phyloP scores from a whole-genome alignment of 2,113 vertebrate species.

The Grammomys surdaster region DNA sequence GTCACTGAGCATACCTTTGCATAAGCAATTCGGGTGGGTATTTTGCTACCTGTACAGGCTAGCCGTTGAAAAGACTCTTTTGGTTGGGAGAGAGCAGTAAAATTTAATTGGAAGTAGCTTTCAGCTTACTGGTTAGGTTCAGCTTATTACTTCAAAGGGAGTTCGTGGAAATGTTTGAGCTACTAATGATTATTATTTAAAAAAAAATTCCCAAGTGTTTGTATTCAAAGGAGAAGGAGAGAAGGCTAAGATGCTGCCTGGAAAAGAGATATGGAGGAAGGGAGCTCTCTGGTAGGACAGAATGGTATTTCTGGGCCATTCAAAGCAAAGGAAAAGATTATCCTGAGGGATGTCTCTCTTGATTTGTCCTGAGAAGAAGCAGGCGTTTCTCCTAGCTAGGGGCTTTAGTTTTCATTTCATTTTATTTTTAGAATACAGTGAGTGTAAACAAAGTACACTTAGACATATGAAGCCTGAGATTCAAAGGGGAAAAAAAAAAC shows the following conservation, averaged over 20 bases:
- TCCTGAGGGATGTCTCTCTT: neutral
- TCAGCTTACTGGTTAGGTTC: conserved; percentile 8
- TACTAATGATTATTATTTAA: conserved; percentile 22
- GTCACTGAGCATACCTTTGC: neutral
- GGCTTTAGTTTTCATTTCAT: neutral
- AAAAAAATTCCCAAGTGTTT: conserved; percentile 29
- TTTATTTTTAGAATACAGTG: neutral
- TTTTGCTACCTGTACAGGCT: neutral
- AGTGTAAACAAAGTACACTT: neutral
- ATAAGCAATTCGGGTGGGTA: neutral
- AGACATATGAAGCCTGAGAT: neutral
- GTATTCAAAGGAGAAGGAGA: neutral
- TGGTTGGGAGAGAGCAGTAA: neutral
- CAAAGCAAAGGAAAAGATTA: conserved; percentile 24
- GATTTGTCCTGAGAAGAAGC: neutral
- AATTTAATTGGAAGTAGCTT: conserved; percentile 55
- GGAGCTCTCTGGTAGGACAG: neutral
- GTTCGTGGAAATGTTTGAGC: conserved; percentile 9
- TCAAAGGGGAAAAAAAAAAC: neutral
- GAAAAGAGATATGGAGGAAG: neutral
- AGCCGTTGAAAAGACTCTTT: neutral
- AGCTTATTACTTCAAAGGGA: conserved; percentile 66
- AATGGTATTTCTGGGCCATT: neutral
- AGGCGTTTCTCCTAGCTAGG: neutral
- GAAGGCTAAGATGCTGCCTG: neutral